Evolutionary conservation across 2,888 invertebrate species (phyloP).

Genomic region (Chaitophorus viminalis): DNA sequence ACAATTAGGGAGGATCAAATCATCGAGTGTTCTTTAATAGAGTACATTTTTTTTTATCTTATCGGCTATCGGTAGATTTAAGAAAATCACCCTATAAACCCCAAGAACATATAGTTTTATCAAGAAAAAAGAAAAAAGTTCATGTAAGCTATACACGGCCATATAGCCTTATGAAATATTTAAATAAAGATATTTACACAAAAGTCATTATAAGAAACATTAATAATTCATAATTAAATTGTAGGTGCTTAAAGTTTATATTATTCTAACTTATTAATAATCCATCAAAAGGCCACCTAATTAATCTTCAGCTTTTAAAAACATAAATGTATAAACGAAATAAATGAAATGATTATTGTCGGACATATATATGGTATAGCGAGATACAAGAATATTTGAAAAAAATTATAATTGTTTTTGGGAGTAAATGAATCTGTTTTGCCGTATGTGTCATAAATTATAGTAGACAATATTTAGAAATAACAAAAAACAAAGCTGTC

Average conservation of each 20-base stretch:
- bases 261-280: no score
- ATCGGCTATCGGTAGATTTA: neutral
- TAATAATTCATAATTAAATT: no score
- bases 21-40: neutral
- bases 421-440: neutral
- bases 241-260: no score
- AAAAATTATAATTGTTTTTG: neutral
- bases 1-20: slow-evolving; percentile 3
- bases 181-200: no score
- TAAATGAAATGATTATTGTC: neutral
- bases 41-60: neutral
- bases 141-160: no score
- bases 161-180: no score
- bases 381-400: neutral
- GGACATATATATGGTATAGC: neutral
- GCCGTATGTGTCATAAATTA: neutral
- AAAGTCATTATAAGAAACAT: no score
- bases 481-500: neutral
- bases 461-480: neutral
- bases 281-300: no score
- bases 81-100: no score
- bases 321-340: neutral
- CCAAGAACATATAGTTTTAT: no score
- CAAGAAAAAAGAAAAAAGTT: no score
- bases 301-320: no score